phyloP scores from a whole-genome alignment of 2,888 invertebrate genomes.

The Ornithoptera alexandrae region DNA sequence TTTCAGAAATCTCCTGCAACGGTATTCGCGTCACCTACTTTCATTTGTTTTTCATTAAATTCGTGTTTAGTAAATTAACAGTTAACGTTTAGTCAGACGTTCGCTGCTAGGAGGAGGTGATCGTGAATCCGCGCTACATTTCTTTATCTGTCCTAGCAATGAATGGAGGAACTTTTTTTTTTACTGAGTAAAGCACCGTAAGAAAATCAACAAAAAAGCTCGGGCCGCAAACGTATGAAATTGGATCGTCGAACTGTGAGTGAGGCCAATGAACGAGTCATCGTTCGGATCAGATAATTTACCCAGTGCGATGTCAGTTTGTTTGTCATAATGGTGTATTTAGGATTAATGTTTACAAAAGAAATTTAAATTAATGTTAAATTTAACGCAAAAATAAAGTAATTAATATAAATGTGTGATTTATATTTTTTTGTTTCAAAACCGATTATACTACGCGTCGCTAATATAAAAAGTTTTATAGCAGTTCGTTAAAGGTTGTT shows the following conservation, averaged over 20 bases:
- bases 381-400: neutral
- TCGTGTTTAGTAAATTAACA: slow-evolving; percentile 62
- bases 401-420: neutral
- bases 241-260: slow-evolving; percentile 72
- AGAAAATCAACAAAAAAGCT: slow-evolving; percentile 63
- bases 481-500: slow-evolving; percentile 3
- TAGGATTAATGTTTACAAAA: neutral
- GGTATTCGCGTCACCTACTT: slow-evolving; percentile 48
- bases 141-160: slow-evolving; percentile 50
- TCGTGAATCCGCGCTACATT: slow-evolving; percentile 39
- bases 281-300: slow-evolving; percentile 40
- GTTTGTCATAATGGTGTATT: neutral
- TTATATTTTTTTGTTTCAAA: neutral
- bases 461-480: slow-evolving; percentile 22
- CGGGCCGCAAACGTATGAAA: slow-evolving; percentile 60
- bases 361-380: neutral
- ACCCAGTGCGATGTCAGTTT: slow-evolving; percentile 4
- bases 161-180: slow-evolving; percentile 65
- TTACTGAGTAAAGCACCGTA: slow-evolving; percentile 49
- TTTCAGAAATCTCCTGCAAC: slow-evolving; percentile 43
- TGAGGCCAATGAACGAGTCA: slow-evolving; percentile 62
- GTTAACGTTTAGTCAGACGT: slow-evolving; percentile 44
- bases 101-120: slow-evolving; percentile 54
- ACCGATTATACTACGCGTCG: neutral
- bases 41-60: slow-evolving; percentile 62